Evolutionary conservation across 2,888 invertebrate genomes (phyloP).

Genomic region (Erpobdella octoculata): DNA sequence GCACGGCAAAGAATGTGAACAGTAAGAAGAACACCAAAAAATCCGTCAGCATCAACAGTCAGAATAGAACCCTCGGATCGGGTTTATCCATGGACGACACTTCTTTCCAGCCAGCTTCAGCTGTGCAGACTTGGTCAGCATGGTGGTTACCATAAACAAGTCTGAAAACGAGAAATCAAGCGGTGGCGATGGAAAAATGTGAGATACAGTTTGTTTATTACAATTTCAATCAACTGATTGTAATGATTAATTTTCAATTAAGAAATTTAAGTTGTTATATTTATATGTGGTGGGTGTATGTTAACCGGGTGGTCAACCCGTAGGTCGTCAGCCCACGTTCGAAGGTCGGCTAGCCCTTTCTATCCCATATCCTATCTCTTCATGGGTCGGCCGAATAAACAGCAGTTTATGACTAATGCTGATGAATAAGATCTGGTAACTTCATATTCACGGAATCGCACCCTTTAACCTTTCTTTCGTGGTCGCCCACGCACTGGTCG

Average conservation of each 20-base stretch:
- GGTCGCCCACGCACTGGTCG: no score
- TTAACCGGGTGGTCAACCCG: no score
- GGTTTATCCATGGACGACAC: background rate
- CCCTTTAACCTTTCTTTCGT: no score
- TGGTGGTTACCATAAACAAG: background rate
- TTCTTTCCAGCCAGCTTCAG: background rate
- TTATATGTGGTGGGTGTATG: no score
- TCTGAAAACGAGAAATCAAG: background rate
- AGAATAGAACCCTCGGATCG: background rate
- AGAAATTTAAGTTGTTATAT: background rate
- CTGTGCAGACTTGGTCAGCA: background rate
- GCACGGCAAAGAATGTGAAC: background rate
- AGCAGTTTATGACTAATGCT: no score
- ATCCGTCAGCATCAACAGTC: background rate
- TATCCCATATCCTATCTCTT: no score
- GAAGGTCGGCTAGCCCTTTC: no score
- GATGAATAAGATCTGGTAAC: slow-evolving; percentile 12
- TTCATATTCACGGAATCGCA: no score
- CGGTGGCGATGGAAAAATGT: background rate
- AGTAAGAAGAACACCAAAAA: background rate
- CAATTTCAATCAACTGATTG: background rate
- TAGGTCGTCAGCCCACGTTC: no score
- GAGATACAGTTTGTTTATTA: background rate
- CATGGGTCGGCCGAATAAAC: no score
- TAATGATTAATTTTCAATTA: background rate